phyloP scores from a whole-genome alignment of 2,888 invertebrate genomes.

The Limnephilus rhombicus region DNA sequence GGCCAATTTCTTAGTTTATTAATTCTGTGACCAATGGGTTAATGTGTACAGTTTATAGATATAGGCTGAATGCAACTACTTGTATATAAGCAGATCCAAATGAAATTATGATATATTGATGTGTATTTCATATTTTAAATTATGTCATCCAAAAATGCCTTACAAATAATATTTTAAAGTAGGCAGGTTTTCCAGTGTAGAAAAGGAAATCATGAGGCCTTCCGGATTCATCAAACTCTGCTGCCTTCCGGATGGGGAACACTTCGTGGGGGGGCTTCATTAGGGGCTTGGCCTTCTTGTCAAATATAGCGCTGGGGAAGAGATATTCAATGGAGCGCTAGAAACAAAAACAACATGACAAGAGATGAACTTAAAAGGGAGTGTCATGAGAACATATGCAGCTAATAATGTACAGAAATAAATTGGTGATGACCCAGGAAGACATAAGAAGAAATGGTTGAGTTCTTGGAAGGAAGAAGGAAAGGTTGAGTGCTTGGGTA shows the following conservation, averaged over 20 bases:
- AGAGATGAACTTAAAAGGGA: not conserved
- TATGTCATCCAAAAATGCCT: slow-evolving; percentile 68
- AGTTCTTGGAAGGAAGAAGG: not conserved
- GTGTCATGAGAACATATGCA: no score
- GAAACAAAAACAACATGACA: slow-evolving; percentile 67
- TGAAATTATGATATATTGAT: no score
- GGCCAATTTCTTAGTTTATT: no score
- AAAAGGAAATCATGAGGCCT: slow-evolving; percentile 94
- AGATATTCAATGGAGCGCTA: slow-evolving; percentile 94
- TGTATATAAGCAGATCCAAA: no score
- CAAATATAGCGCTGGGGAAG: slow-evolving; percentile 96
- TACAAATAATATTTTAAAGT: slow-evolving; percentile 89
- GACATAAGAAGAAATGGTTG: not conserved
- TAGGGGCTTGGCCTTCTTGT: slow-evolving; percentile 89
- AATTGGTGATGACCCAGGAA: not conserved
- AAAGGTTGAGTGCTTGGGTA: not conserved
- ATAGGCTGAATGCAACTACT: not conserved
- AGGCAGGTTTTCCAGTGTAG: slow-evolving; percentile 93
- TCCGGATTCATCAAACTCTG: slow-evolving; percentile 94
- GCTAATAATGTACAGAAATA: not conserved
- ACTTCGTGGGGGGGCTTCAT: slow-evolving; percentile 94
- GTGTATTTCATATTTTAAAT: no score
- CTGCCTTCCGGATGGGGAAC: slow-evolving; percentile 90
- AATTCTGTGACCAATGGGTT: no score
- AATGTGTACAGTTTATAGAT: not conserved